Base-by-base conservation (phyloP, 2,888 invertebrate genomes). In the Troides helena region DNA sequence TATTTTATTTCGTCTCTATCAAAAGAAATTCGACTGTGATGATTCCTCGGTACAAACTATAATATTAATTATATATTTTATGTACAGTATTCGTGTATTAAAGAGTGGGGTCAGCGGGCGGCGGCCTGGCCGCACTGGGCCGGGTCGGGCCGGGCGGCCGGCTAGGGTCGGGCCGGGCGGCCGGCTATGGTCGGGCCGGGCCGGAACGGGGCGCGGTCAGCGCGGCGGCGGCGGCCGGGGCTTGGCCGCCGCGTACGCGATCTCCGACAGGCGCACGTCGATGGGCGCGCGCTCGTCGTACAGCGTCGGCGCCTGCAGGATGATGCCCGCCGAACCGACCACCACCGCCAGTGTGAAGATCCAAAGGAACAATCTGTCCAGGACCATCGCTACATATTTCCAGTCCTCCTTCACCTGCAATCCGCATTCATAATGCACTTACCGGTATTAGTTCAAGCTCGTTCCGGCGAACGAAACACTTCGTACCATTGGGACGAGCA, bases 321-420 rank as follows among this genome's bases (percentile, higher is more conserved):
- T 98, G 85, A 98, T 98, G 68, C 98, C 98, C 43, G 97, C 97
- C 67, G 97, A 98, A 61, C 99, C 99, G 75, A 98, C 97, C 74
- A 99, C 94, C 81, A 98, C 98, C 65, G 99, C 98, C 84, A 98
- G 94, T 78, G 98, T 98, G 93, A 99, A 99, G 87, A 99, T 98
- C 97, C 98, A 98, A 80, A 99, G 95, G 93, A 99, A 99, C 82
- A 99, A 94, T 74, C 99, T 95, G 92, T 99, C 99, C 85, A 99
- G 94, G 76, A 99, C 99, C 98, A 99, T 98, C 74, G 99, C 99
- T 78, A 99, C 98, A 92, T 98, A 99, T 89, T 99, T 99, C 99
- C 99, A 99, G 94, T 99, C 99, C 93, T 99, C 98, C 92, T 97
- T 97, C 77, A 98, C 97, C 97, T 97, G 82, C 53, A 39, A 39